These are phyloP conservation scores for Galerucella nymphaeae DNA, from an alignment of 2,888 invertebrate genomes.

Conservation along the genomic window DNA sequence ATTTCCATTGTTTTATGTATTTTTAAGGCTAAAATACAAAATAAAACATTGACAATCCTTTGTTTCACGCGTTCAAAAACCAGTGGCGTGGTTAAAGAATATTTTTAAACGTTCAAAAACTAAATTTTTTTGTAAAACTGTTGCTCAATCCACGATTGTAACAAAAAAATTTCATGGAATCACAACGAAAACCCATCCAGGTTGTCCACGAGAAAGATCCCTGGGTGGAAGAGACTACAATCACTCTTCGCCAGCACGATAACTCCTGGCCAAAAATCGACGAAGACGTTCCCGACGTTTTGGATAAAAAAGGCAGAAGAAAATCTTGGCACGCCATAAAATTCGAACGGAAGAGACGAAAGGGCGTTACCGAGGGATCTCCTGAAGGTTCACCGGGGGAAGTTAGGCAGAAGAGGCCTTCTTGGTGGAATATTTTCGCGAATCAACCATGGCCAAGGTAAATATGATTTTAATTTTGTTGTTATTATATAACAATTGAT, in stretches of 20 bases:
- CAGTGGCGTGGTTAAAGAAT: background rate
- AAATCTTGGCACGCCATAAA: constrained; percentile 66
- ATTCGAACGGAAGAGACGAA: constrained; percentile 63
- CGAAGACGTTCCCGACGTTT: constrained; percentile 54
- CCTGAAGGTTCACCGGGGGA: constrained; percentile 58
- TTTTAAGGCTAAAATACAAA: too few species aligned
- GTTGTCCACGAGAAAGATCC: constrained; percentile 63
- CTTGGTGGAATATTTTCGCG: constrained; percentile 91
- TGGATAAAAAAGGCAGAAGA: constrained; percentile 62
- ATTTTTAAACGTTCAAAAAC: background rate
- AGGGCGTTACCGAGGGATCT: constrained; percentile 58
- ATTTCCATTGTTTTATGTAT: too few species aligned
- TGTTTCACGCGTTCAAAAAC: too few species aligned
- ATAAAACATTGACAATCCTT: too few species aligned
- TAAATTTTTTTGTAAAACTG: background rate
- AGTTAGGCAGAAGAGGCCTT: constrained; percentile 78
- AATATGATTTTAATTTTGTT: background rate
- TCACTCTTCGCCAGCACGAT: constrained; percentile 57
- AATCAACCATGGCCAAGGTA: constrained; percentile 82
- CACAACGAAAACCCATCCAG: constrained; percentile 49
- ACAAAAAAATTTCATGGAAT: background rate
- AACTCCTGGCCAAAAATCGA: constrained; percentile 55
- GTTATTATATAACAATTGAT: too few species aligned
- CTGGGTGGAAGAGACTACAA: constrained; percentile 57
- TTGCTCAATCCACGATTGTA: background rate